Percentiles rank a stretch among this genome's conserved stretches.
phyloP scores from a whole-genome alignment of 2,888 invertebrate species.

The Diaprepes abbreviatus region DNA sequence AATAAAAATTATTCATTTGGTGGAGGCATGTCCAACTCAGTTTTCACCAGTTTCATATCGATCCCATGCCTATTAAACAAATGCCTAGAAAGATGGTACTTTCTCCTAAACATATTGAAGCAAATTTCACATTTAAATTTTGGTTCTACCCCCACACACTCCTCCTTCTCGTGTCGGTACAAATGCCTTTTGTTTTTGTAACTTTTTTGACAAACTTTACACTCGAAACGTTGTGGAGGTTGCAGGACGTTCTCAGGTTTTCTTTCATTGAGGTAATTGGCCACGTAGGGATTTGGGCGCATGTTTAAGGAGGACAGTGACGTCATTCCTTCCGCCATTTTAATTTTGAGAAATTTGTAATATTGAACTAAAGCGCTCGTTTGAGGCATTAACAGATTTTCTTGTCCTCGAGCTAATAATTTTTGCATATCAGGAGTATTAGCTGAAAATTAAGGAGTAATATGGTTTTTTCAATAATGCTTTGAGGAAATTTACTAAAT shows the following conservation, averaged over 20 bases:
- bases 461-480: too few species aligned
- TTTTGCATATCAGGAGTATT: conserved; percentile 22
- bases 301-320: not conserved
- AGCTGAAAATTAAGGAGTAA: conserved; percentile 25
- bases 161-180: conserved; percentile 72
- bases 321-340: conserved; percentile 37
- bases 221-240: conserved; percentile 59
- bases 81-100: conserved; percentile 60
- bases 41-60: conserved; percentile 37
- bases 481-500: not conserved
- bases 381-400: conserved; percentile 48
- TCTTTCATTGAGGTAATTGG: conserved; percentile 40
- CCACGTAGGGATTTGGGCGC: conserved; percentile 12
- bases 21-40: conserved; percentile 19
- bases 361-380: conserved; percentile 48
- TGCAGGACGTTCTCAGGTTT: conserved; percentile 44
- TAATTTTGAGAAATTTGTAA: conserved; percentile 48
- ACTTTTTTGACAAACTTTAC: conserved; percentile 71
- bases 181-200: conserved; percentile 74
- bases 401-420: conserved; percentile 43
- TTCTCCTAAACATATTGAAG: conserved; percentile 67
- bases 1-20: too few species aligned
- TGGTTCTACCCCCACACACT: conserved; percentile 72
- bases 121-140: conserved; percentile 72
- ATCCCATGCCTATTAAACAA: conserved; percentile 53